Evolutionary conservation across 2,113 vertebrate genomes (phyloP).

Genomic region (Dunckerocampus dactyliophorus): DNA sequence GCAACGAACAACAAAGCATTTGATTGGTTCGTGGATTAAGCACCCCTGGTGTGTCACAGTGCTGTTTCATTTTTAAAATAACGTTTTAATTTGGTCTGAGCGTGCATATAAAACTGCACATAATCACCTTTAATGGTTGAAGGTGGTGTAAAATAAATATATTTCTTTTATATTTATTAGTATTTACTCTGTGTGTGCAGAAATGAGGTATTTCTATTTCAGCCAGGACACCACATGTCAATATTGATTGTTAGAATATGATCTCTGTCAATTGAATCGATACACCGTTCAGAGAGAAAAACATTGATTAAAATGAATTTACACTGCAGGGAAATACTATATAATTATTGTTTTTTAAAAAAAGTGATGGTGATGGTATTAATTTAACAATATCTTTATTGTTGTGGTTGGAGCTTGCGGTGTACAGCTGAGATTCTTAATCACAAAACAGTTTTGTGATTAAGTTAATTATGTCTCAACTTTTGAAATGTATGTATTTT

Average conservation of each 20-base stretch:
- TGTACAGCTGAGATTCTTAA: too few species aligned
- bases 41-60: too few species aligned
- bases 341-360: neutral
- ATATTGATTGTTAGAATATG: neutral
- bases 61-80: neutral
- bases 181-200: too few species aligned
- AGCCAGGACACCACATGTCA: neutral
- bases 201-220: too few species aligned
- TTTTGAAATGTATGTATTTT: too few species aligned
- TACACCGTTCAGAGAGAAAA: neutral
- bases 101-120: neutral
- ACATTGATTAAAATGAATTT: neutral
- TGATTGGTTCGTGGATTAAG: constrained; percentile 50
- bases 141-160: too few species aligned
- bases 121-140: neutral
- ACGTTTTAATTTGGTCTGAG: neutral
- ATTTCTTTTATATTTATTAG: too few species aligned
- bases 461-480: too few species aligned
- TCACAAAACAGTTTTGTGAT: too few species aligned
- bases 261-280: neutral
- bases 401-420: too few species aligned
- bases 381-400: too few species aligned
- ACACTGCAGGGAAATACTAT: neutral
- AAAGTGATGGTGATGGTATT: too few species aligned
- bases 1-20: constrained; percentile 55